These are phyloP conservation scores for Chaetodon trifascialis DNA, from an alignment of 2,113 vertebrate genomes.

Conservation along the genomic window DNA sequence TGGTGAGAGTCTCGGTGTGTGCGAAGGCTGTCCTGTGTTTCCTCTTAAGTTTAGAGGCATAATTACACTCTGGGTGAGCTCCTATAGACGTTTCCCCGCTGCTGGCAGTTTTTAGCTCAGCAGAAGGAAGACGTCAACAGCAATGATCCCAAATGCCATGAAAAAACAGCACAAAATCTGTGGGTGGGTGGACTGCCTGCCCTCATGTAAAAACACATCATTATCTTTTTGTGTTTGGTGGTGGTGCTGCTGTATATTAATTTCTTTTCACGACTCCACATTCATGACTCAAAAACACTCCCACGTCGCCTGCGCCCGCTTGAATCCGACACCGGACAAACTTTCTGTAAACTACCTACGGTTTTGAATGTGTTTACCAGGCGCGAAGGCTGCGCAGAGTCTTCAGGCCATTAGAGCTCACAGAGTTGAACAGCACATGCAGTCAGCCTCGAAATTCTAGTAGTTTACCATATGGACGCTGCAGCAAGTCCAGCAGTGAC, in stretches of 20 bases:
- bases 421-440: constrained; percentile 13
- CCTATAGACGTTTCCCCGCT: constrained; percentile 20
- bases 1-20: neutral
- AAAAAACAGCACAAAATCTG: constrained; percentile 29
- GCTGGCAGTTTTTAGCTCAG: constrained; percentile 25
- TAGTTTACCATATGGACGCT: neutral
- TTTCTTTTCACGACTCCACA: constrained; percentile 35
- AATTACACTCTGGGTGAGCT: constrained; percentile 22
- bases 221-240: constrained; percentile 47
- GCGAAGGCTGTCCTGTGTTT: constrained; percentile 16
- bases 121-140: constrained; percentile 42
- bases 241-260: constrained; percentile 40
- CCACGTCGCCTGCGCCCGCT: constrained; percentile 1
- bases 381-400: neutral
- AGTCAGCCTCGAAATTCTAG: neutral
- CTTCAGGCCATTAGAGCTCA: neutral
- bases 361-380: constrained; percentile 21
- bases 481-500: neutral
- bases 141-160: constrained; percentile 55
- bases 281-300: constrained; percentile 46
- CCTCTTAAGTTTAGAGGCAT: constrained; percentile 24
- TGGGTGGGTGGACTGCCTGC: constrained; percentile 45
- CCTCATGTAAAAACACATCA: constrained; percentile 43
- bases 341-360: constrained; percentile 5
- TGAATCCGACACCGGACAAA: constrained; percentile 45